Evolutionary conservation across 35 echinoderm and acorn worm genomes (phyloP), one percentile per base, ranked within the genome.

Genomic region (Ophioderma brevispina): DNA sequence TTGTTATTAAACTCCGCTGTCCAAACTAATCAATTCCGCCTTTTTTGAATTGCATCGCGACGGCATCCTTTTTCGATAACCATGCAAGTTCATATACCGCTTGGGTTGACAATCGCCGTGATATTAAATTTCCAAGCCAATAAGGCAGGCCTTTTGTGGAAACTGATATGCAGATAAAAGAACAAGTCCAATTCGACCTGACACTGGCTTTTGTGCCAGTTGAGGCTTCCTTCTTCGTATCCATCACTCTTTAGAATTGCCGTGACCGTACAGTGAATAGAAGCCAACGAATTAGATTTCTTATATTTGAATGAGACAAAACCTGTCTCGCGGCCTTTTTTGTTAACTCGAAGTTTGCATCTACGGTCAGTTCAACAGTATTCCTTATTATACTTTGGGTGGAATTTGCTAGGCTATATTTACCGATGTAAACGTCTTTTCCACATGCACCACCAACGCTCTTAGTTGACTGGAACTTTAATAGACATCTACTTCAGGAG

Each of bases 91-190:
- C 59, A 70, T 25, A 70, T 70, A 70, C 6, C 59, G 15, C 59
- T 15, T 70, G 59, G n/a, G 28, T 25, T 25, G 1, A 25, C 4
- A 8, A n/a, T n/a, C 2, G 5, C 59, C 59, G n/a, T 70, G 59
- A 70, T 70, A 70, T 70, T 70, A 70, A 70, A 70, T 70, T 70
- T 70, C 59, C 59, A 70, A 70, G 28, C 59, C 59, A 70, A 70
- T 70, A 70, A 70, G 59, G 59, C 28, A 25, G 23, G 59, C n/a
- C 59, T 70, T 70, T 70, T 70, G 59, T 70, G 59, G 59, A 70
- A 70, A 70, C 17, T 25, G 59, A 70, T 70, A 70, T 70, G 59
- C 2, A 70, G 59, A 70, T 70, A 70, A 70, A 70, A 25, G 59
- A 70, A 30, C 59, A 18, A 70, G 59, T 70, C 59, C 59, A 30